Conservation (phyloP, 2,888 invertebrate species). For the Coelogynopora nodosa region DNA sequence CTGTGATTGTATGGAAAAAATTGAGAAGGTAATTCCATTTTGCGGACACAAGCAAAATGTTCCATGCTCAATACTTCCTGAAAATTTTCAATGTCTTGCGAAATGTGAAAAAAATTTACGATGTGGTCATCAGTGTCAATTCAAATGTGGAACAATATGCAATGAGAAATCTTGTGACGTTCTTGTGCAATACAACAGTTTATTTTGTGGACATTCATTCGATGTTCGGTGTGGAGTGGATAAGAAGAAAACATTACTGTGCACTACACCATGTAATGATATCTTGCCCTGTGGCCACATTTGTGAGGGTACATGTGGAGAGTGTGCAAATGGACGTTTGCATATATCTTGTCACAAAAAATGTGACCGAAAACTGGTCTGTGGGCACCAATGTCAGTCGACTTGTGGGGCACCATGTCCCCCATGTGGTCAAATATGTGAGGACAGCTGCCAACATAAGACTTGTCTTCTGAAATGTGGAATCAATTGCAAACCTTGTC, state of each 20-base stretch:
- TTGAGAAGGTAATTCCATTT: constrained; percentile 50
- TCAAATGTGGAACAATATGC: constrained; percentile 60
- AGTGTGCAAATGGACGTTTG: constrained; percentile 29
- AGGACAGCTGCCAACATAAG: background rate
- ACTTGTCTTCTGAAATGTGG: background rate
- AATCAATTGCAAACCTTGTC: background rate
- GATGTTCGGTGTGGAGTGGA: background rate
- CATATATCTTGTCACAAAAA: background rate
- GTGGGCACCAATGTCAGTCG: constrained; percentile 49
- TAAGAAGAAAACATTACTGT: background rate
- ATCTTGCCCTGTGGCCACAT: background rate
- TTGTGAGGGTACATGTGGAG: constrained; percentile 3
- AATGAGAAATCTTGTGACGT: background rate
- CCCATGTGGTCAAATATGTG: constrained; percentile 1
- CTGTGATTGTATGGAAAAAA: constrained; percentile 5
- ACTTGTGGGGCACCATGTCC: background rate
- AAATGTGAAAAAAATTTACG: constrained; percentile 50
- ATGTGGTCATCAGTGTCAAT: constrained; percentile 51
- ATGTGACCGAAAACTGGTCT: constrained; percentile 51
- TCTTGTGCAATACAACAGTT: too few species aligned
- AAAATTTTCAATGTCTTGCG: constrained; percentile 57
- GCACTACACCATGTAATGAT: background rate
- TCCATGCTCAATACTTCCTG: constrained; percentile 61
- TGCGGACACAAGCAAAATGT: constrained; percentile 55
- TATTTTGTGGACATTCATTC: background rate